Base-by-base conservation (phyloP, 2,113 vertebrate genomes). In the Odocoileus hemionus region DNA sequence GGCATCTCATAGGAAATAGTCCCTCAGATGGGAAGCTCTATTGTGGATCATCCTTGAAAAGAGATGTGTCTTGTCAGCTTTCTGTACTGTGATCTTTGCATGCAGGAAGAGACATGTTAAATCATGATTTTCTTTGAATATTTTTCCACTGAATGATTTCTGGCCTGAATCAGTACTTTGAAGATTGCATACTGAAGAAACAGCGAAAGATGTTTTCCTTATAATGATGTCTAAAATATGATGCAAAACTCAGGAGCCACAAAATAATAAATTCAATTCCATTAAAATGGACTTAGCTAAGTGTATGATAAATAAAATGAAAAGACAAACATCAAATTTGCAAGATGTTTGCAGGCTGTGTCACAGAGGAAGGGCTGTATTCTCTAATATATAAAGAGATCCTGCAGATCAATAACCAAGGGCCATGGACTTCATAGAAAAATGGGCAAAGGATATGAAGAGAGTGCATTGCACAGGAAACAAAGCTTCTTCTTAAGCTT, bases 201-300 rank as follows among this genome's bases (percentile, higher is more conserved):
- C 23, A 64, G 25, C 43, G 45, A 76, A 82, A 83, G 11, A 58
- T 47, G 9, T 74, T 97, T 86, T 70, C 47, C 58, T 89, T 83
- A 43, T 45, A 52, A 89, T 36, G 7, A 9, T 55, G 93, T 89
- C 45, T 67, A n/a, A 91, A 88, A 47, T 64, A 11, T 84, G 61
- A 86, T 30, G 76, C 15, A 26, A 94, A 88, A 67, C n/a, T 57
- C 47, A 54, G 74, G 96, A 60, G 60, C n/a, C 57, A 96, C 57
- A 87, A 70, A 70, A 87, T 55, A 84, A 91, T 76, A 50, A 26
- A 3, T 61, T 45, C 28, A 79, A 28, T 50, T 70, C 76, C 30
- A 78, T 95, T 86, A 61, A 95, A 92, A 87, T 57, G 15, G 95
- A 79, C 45, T 89, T 89, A 92, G 43, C 28, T 90, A 67, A 78